Conservation (phyloP, 2,113 vertebrate species). For the Vulpes ferrilata region DNA sequence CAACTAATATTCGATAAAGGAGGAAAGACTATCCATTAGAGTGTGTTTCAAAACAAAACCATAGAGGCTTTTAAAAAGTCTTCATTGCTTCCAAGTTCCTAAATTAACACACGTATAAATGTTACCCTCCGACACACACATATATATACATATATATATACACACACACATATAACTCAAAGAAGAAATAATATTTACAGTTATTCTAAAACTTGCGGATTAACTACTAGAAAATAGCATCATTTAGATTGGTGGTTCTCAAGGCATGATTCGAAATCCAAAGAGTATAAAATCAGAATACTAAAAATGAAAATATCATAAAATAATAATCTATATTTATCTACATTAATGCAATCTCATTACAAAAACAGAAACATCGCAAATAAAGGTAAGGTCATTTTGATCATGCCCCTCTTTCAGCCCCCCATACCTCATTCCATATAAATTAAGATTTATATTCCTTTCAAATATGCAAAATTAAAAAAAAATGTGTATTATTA, state of each 20-base stretch:
- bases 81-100: not conserved
- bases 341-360: not conserved
- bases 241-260: not conserved
- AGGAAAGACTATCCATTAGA: no score
- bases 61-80: not conserved
- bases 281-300: not conserved
- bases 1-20: no score
- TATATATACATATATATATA: no score
- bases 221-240: not conserved
- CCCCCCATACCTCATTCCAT: not conserved
- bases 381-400: not conserved
- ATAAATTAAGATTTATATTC: not conserved
- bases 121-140: not conserved
- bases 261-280: not conserved
- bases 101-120: not conserved
- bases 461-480: not conserved
- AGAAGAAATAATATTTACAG: not conserved
- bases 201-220: not conserved
- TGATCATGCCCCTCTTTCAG: not conserved
- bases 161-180: not conserved
- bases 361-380: not conserved
- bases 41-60: conserved; percentile 35
- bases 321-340: not conserved
- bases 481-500: not conserved
- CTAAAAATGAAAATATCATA: not conserved